These are phyloP conservation scores for Ephialtes manifestator DNA, from an alignment of 2,888 invertebrate genomes.

Conservation along the genomic window DNA sequence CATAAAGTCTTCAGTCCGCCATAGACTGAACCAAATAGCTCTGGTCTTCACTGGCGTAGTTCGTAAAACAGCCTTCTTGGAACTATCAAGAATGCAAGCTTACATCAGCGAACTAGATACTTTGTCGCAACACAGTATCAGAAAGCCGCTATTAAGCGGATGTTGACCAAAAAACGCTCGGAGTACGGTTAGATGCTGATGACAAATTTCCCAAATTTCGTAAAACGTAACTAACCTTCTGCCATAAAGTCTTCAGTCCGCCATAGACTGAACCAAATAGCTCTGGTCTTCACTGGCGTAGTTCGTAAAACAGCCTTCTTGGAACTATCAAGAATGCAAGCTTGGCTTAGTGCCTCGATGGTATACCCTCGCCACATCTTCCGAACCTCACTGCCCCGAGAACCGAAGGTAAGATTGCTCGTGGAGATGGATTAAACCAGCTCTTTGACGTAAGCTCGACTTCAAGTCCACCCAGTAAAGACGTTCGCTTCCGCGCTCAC, in stretches of 20 bases:
- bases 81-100: slow-evolving; percentile 40
- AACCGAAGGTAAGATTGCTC: slow-evolving; percentile 62
- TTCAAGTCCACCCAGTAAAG: slow-evolving; percentile 70
- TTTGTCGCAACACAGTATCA: slow-evolving; percentile 16
- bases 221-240: slow-evolving; percentile 60
- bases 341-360: slow-evolving; percentile 21
- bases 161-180: slow-evolving; percentile 34
- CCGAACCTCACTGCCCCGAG: slow-evolving; percentile 49
- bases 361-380: slow-evolving; percentile 1
- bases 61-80: slow-evolving; percentile 17
- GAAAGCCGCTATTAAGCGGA: slow-evolving; percentile 38
- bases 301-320: slow-evolving; percentile 18
- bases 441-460: slow-evolving; percentile 71
- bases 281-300: slow-evolving; percentile 8
- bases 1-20: slow-evolving; percentile 51
- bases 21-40: slow-evolving; percentile 10
- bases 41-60: slow-evolving; percentile 9
- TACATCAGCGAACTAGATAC: slow-evolving; percentile 13
- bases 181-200: not conserved
- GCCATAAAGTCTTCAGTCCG: slow-evolving; percentile 54
- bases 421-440: slow-evolving; percentile 69
- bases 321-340: slow-evolving; percentile 39
- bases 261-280: slow-evolving; percentile 15
- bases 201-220: slow-evolving; percentile 11
- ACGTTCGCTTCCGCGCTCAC: slow-evolving; percentile 54